A percentile compares a stretch with the other conserved stretches of the same genome.
phyloP scores from a whole-genome alignment of 2,888 invertebrate genomes.

The Papilio demoleus region DNA sequence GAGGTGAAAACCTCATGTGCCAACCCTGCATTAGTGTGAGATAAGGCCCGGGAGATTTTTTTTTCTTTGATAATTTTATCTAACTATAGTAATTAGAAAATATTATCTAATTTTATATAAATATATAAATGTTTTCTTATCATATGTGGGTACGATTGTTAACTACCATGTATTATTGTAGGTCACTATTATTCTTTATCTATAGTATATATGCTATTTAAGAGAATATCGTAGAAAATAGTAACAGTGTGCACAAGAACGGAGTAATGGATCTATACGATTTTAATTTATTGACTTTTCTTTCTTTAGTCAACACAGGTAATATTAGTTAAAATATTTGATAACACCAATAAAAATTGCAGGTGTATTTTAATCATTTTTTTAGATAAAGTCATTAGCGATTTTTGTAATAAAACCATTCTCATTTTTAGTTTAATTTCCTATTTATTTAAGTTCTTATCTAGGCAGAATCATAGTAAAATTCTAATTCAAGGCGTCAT shows the following conservation, averaged over 20 bases:
- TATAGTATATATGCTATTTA: constrained; percentile 25
- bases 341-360: neutral
- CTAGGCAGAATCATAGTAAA: no score
- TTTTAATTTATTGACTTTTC: constrained; percentile 3
- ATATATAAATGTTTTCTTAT: no score
- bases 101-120: no score
- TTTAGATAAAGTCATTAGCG: neutral
- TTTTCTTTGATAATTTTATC: no score
- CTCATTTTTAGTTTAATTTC: no score
- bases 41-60: no score
- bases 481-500: neutral
- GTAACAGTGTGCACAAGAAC: neutral
- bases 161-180: no score
- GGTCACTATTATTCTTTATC: constrained; percentile 2
- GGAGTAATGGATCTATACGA: constrained; percentile 11
- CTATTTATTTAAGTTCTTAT: no score
- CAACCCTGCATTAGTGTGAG: no score
- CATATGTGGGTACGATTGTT: no score
- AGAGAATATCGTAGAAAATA: neutral
- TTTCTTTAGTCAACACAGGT: constrained; percentile 3
- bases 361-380: neutral
- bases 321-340: neutral
- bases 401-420: neutral
- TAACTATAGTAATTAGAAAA: no score
- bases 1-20: no score